Evolutionary conservation across 2,888 invertebrate genomes (phyloP), one percentile per base, ranked within the genome.

Genomic region (Ennomos quercinarius): DNA sequence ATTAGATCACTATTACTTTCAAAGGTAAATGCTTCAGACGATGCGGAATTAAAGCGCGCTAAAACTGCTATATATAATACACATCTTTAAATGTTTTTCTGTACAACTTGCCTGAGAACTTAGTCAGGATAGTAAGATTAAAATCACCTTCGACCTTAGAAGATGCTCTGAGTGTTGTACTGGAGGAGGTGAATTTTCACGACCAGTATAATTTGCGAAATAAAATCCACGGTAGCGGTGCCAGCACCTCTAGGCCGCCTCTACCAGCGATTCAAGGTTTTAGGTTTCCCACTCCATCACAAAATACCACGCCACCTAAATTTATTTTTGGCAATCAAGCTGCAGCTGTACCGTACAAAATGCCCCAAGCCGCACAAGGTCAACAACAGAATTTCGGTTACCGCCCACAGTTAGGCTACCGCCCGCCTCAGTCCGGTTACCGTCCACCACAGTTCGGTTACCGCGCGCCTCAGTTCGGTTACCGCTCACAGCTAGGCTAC

Each of bases 61-160:
- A 61, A 64, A 44, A 57, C 42, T 9, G 42, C 36, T 10, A 66
- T 66, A 11, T 68, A 66, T 46, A 57, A 68, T 36, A 61, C 36
- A 61, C 50, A 4, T 50, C 66, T 4, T 40, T 66, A 10, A 57
- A 68, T 13, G 57, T 63, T 9, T 68, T 66, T 40, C 11, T 66
- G 5, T 58, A 55, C 13, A 61, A 64, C 37, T 42, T 43, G 39
- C 45, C 62, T 0, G 64, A 64, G 17, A 40, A 63, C 27, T 41
- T 66, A 45, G 38, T 61, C 4, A n/a, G 61, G 0, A 10, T 57
- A 0, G 58, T 64, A 1, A 50, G 61, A 35, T 38, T 59, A 34
- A 59, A 57, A 12, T 2, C 13, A 12, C 50, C 53, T 0, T 1
- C 17, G 11, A 50, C 51, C 8, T 46, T 56, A 34, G 57, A 60